Evolutionary conservation across 2,797 vertebrate species (phyloP).

Genomic region (Serranus cabrilla): DNA sequence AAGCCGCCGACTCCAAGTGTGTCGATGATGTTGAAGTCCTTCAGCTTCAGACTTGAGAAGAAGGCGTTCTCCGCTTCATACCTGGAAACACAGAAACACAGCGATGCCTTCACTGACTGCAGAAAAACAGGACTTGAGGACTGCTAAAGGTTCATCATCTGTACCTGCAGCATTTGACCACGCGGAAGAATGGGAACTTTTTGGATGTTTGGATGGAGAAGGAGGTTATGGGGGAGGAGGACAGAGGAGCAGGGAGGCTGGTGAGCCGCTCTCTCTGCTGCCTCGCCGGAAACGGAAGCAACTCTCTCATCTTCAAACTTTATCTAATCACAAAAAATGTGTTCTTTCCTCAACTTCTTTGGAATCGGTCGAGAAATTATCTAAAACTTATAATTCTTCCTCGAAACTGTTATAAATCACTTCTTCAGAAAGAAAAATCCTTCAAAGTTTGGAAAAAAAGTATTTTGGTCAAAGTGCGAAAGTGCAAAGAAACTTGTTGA

Average conservation of each 20-base stretch:
- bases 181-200: constrained; percentile 95
- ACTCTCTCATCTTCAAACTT: constrained; percentile 80
- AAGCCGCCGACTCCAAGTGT: constrained; percentile 96
- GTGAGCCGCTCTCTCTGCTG: constrained; percentile 65
- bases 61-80: constrained; percentile 95
- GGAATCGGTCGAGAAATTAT: no score
- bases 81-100: constrained; percentile 86
- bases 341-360: no score
- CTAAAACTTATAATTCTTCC: no score
- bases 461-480: background rate
- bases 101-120: constrained; percentile 15
- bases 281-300: constrained; percentile 63
- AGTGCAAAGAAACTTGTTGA: background rate
- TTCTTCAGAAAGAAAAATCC: background rate
- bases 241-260: constrained; percentile 71
- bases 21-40: constrained; percentile 97
- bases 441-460: background rate
- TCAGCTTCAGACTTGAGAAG: constrained; percentile 94
- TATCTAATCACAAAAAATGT: background rate
- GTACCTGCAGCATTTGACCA: constrained; percentile 95
- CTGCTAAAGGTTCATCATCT: no score
- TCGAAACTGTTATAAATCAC: no score
- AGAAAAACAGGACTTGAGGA: background rate
- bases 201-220: constrained; percentile 90
- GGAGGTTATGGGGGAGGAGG: constrained; percentile 72